Evolutionary conservation across 2,797 vertebrate genomes (phyloP).

Genomic region (Cuculus canorus): DNA sequence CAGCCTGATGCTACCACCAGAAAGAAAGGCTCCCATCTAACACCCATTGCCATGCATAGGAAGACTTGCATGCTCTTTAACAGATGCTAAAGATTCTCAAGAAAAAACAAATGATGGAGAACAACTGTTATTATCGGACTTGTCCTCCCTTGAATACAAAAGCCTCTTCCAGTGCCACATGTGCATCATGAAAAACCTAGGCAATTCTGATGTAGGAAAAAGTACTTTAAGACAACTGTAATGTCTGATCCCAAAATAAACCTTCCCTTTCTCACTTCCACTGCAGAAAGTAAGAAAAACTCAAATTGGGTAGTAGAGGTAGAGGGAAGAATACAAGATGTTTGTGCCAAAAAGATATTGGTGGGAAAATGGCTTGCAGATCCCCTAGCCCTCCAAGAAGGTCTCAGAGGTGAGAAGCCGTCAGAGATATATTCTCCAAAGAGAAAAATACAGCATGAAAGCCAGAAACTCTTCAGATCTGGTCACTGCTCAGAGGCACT

Average conservation of each 20-base stretch:
- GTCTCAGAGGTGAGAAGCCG: background rate
- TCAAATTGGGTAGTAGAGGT: background rate
- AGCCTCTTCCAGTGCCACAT: background rate
- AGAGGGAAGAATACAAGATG: background rate
- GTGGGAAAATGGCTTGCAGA: background rate
- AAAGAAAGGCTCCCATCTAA: background rate
- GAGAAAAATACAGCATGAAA: background rate
- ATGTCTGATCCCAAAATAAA: background rate
- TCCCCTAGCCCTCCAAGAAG: background rate
- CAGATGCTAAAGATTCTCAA: background rate
- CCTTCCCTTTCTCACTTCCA: background rate
- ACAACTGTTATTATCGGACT: background rate
- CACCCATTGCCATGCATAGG: background rate
- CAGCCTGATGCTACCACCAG: background rate
- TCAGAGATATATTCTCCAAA: background rate
- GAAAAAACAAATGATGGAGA: background rate
- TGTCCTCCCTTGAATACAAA: background rate
- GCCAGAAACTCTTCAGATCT: background rate
- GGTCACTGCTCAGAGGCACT: background rate
- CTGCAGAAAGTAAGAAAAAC: background rate
- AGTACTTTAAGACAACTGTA: background rate
- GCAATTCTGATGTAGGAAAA: background rate
- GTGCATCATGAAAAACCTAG: background rate
- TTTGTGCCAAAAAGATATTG: background rate
- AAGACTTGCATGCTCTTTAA: background rate